phyloP scores from a whole-genome alignment of 2,888 invertebrate species.

The Caenorhabditis sp. region DNA sequence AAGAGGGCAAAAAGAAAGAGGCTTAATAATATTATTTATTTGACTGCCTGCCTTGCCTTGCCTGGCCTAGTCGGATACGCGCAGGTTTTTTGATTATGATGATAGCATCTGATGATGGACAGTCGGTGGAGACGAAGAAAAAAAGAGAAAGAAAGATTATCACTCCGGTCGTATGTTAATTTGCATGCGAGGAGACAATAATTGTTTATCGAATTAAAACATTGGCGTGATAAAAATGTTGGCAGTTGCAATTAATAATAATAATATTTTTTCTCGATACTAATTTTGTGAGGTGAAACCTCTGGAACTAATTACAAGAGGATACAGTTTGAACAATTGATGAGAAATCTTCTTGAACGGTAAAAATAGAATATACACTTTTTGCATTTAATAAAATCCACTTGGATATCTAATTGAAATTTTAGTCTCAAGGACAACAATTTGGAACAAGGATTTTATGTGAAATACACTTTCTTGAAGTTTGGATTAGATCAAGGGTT shows the following conservation, averaged over 20 bases:
- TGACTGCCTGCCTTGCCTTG: neutral
- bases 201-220: constrained; percentile 2
- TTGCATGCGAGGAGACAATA: constrained; percentile 1
- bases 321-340: too few species aligned
- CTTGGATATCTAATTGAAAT: neutral
- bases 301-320: too few species aligned
- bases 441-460: too few species aligned
- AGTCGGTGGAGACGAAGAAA: neutral
- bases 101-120: constrained; percentile 32
- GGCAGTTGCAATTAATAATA: neutral
- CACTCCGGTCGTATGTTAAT: constrained; percentile 3
- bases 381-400: neutral
- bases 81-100: neutral
- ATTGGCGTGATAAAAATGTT: neutral
- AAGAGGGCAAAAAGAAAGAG: neutral
- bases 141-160: neutral
- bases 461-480: too few species aligned
- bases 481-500: too few species aligned
- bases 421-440: neutral
- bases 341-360: too few species aligned
- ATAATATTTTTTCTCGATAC: neutral
- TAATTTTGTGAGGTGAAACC: too few species aligned
- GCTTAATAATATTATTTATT: constrained; percentile 1
- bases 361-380: too few species aligned
- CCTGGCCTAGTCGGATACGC: too few species aligned